Conservation (phyloP, 2,113 vertebrate genomes). For the Spermophilus dauricus region DNA sequence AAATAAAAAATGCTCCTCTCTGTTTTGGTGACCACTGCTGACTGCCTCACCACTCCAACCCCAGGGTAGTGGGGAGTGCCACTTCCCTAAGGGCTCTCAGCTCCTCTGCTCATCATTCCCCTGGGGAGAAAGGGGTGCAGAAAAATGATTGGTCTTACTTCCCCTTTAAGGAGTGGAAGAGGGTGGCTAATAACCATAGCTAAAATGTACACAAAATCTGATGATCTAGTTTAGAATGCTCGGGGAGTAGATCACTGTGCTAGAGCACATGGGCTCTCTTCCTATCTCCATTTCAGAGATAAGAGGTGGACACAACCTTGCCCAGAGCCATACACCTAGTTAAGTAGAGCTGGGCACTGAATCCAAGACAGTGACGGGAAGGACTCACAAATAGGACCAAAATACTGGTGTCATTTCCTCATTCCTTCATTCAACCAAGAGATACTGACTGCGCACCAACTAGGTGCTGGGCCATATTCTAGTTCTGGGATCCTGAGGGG, state of each 20-base stretch:
- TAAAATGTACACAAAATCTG: neutral
- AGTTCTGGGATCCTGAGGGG: neutral
- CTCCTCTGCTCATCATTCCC: slow-evolving; percentile 3
- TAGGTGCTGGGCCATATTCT: neutral
- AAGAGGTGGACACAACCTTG: neutral
- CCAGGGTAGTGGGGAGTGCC: neutral
- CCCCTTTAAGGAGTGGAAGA: neutral
- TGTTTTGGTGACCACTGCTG: neutral
- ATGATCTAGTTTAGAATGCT: neutral
- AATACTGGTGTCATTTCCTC: neutral
- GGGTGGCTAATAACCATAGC: neutral
- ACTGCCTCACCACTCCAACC: neutral
- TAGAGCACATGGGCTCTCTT: neutral
- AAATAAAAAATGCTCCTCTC: neutral
- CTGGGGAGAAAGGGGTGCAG: neutral
- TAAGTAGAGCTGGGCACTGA: neutral
- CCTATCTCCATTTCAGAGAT: neutral
- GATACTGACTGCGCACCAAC: neutral
- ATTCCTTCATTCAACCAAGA: neutral
- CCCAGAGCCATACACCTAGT: neutral
- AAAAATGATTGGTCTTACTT: neutral
- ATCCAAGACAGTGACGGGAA: neutral
- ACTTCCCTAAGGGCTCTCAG: neutral
- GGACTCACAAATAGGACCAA: neutral
- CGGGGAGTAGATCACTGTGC: neutral